Evolutionary conservation across 2,888 invertebrate genomes (phyloP).

Genomic region (Romanomermis culicivorax): DNA sequence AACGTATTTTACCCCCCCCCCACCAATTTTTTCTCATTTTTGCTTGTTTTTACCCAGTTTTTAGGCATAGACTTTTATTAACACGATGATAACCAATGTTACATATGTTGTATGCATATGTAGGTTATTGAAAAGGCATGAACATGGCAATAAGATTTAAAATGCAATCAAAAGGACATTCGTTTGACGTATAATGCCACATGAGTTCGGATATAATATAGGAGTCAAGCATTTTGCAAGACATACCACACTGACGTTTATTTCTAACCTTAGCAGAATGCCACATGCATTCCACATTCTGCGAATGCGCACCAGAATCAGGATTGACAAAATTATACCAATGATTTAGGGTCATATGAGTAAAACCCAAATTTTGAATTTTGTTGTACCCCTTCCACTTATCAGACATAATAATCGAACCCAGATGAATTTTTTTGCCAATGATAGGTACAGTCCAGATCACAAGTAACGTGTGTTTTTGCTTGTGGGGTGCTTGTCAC

Average conservation of each 20-base stretch:
- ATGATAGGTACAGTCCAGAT: slow-evolving; percentile 15
- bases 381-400: slow-evolving; percentile 1
- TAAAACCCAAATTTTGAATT: slow-evolving; percentile 6
- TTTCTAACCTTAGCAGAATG: slow-evolving; percentile 3
- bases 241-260: slow-evolving; percentile 6
- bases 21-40: not conserved
- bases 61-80: not conserved
- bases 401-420: slow-evolving; percentile 13
- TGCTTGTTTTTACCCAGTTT: not conserved
- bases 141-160: not conserved
- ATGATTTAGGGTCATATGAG: slow-evolving; percentile 11
- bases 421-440: slow-evolving; percentile 13
- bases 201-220: slow-evolving; percentile 1
- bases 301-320: slow-evolving; percentile 11
- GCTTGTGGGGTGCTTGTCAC: too few species aligned
- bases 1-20: too few species aligned
- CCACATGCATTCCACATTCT: slow-evolving; percentile 11
- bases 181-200: slow-evolving; percentile 1
- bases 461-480: too few species aligned
- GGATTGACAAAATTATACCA: slow-evolving; percentile 13
- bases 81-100: not conserved
- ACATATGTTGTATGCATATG: not conserved
- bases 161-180: slow-evolving; percentile 1
- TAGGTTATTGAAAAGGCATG: not conserved
- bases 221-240: slow-evolving; percentile 1